These are phyloP conservation scores for Macquaria australasica DNA, from an alignment of 2,113 vertebrate genomes.

Conservation along the genomic window DNA sequence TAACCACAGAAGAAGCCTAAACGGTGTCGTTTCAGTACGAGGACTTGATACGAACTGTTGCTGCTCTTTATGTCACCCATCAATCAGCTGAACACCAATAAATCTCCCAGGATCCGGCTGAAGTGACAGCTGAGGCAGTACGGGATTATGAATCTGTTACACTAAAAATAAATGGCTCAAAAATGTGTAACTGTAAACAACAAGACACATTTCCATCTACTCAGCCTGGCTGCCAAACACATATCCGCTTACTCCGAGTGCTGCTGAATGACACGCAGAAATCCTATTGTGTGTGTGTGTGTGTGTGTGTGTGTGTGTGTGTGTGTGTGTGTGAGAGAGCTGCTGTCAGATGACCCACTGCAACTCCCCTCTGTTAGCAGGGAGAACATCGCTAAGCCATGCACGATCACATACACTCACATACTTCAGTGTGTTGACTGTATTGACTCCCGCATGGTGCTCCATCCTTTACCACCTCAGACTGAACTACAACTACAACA, in stretches of 20 bases:
- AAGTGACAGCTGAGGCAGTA: conserved; percentile 15
- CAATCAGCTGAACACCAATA: conserved; percentile 14
- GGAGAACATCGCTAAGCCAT: neutral
- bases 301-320: conserved; percentile 29
- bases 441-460: too few species aligned
- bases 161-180: conserved; percentile 18
- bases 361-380: conserved; percentile 25
- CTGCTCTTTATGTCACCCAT: neutral
- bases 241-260: conserved; percentile 46
- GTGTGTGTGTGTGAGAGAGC: conserved; percentile 9
- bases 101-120: neutral
- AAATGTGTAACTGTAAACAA: conserved; percentile 45
- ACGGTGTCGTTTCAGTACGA: too few species aligned
- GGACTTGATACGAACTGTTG: neutral
- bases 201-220: conserved; percentile 25
- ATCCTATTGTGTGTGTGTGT: conserved; percentile 51
- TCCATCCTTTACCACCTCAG: too few species aligned
- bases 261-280: conserved; percentile 44
- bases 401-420: neutral
- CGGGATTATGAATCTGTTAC: conserved; percentile 53
- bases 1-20: neutral
- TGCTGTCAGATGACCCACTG: conserved; percentile 35
- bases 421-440: neutral
- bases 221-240: conserved; percentile 18
- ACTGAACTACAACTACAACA: neutral